phyloP scores from a whole-genome alignment of 2,113 vertebrate genomes.

The Oenanthe melanoleuca region DNA sequence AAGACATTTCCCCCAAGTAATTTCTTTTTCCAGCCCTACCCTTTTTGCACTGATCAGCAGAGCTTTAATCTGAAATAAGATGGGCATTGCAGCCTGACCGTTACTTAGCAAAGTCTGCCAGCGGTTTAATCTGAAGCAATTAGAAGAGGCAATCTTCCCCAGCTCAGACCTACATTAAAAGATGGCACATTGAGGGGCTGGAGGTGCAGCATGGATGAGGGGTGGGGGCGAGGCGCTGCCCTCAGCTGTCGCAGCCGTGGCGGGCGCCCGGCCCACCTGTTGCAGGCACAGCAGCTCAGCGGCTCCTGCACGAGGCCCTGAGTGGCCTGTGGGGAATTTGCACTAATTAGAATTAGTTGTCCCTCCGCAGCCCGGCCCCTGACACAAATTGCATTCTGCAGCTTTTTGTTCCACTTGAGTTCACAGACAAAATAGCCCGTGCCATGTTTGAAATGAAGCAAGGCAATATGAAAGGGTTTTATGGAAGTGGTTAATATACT shows the following conservation, averaged over 20 bases:
- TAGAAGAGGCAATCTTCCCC: slow-evolving; percentile 74
- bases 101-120: slow-evolving; percentile 63
- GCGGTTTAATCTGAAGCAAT: slow-evolving; percentile 78
- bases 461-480: slow-evolving; percentile 84
- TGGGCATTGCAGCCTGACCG: background rate
- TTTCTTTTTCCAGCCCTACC: background rate
- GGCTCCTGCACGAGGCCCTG: slow-evolving; percentile 70
- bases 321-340: slow-evolving; percentile 80
- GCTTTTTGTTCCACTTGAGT: slow-evolving; percentile 87
- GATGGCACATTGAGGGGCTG: slow-evolving; percentile 74
- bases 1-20: slow-evolving; percentile 50
- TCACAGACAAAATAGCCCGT: slow-evolving; percentile 86
- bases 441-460: slow-evolving; percentile 84
- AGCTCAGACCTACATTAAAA: slow-evolving; percentile 72
- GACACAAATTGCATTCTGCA: slow-evolving; percentile 88
- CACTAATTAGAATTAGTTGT: slow-evolving; percentile 89
- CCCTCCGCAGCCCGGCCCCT: slow-evolving; percentile 82
- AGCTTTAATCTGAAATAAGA: slow-evolving; percentile 46
- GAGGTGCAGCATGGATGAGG: slow-evolving; percentile 76
- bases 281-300: slow-evolving; percentile 68
- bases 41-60: slow-evolving; percentile 37
- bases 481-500: slow-evolving; percentile 82
- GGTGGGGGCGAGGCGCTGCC: slow-evolving; percentile 74
- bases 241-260: slow-evolving; percentile 66
- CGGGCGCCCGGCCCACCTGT: slow-evolving; percentile 77